phyloP scores from a whole-genome alignment of 2,888 invertebrate genomes.

The Tetragnatha montana region DNA sequence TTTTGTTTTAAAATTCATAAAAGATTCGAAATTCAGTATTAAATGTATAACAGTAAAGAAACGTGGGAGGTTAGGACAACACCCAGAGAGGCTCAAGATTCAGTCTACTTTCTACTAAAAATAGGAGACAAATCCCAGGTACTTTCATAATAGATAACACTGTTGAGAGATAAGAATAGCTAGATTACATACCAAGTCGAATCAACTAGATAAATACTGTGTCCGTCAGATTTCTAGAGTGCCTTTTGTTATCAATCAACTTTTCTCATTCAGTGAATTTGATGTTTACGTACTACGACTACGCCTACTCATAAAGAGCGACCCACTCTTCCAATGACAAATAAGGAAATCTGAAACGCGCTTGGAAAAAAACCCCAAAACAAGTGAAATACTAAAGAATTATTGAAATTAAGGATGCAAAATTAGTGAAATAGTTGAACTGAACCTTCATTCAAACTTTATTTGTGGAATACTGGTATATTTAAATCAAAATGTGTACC shows the following conservation, averaged over 20 bases:
- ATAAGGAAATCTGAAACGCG: conserved; percentile 42
- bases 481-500: no score
- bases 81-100: not conserved
- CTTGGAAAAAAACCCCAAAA: not conserved
- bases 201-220: conserved; percentile 3
- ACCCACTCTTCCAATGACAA: conserved; percentile 44
- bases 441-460: no score
- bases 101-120: conserved; percentile 3
- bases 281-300: conserved; percentile 54
- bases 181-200: conserved; percentile 9
- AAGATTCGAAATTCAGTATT: not conserved
- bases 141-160: conserved; percentile 18
- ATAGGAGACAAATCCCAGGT: conserved; percentile 26
- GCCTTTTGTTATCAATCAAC: conserved; percentile 21
- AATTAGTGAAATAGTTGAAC: not conserved
- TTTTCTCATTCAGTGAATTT: conserved; percentile 30
- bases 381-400: not conserved
- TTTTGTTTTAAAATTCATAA: not conserved
- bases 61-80: not conserved
- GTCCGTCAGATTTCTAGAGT: conserved; percentile 29
- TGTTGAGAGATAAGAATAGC: conserved; percentile 20
- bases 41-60: not conserved
- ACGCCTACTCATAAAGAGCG: conserved; percentile 50
- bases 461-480: no score
- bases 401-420: not conserved